Base-by-base conservation (phyloP, 2,888 invertebrate species). In the Amiota communis region DNA sequence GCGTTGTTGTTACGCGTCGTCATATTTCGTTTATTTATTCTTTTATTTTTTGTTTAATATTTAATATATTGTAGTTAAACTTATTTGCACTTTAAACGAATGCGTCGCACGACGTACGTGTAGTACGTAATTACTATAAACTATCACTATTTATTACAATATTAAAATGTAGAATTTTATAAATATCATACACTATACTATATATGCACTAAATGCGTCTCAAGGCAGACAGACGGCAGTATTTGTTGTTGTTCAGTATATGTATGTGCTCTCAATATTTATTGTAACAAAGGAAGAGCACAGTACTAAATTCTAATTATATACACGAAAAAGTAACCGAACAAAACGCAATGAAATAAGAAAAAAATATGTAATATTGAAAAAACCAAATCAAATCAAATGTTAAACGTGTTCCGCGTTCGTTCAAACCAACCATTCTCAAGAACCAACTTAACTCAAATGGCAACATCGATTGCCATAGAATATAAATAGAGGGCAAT, bases 21-120 rank as follows among this genome's bases (percentile, higher is more conserved):
- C 83, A 86, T 85, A 56, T 72, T 80, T 71, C 36, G 36, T 8
- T 1, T n/a, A n/a, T n/a, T n/a, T n/a, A n/a, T n/a, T 65, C 17
- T 65, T 17, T 48, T 10, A 3, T 48, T 49, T 48, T 23, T 23
- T 23, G 23, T 23, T 23, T 23, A 23, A 23, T 23, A 23, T n/a
- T n/a, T n/a, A n/a, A n/a, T 23, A 23, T 23, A 23, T 3, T 23
- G 23, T 11, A 59, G 6, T 0, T n/a, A 63, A 63, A 36, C 48
- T 9, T 47, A 49, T 65, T 48, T 65, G 47, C 49, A 65, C 49
- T 65, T 65, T 0, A 8, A 46, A 13, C n/a, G 1, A 53, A 6
- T n/a, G n/a, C n/a, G n/a, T n/a, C n/a, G n/a, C n/a, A n/a, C n/a
- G n/a, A n/a, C 36, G 36, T 4, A 36, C 36, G 36, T 6, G 36